Base-by-base conservation (phyloP, 1,140 invertebrate species). In the Bombus huntii region DNA sequence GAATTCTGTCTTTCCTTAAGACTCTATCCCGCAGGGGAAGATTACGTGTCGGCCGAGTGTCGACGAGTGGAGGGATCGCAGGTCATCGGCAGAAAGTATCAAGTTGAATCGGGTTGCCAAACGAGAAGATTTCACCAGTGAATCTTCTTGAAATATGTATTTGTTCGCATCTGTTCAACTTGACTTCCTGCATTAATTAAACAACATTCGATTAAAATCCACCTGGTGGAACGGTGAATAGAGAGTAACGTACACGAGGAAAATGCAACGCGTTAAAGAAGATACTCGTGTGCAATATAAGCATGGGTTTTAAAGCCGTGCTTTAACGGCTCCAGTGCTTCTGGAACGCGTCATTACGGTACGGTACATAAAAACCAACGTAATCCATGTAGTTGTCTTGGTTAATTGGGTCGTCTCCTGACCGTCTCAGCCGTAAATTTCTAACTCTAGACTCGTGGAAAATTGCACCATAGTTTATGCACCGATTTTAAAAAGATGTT, bases 391-490 rank as follows among this genome's bases (percentile, higher is more conserved):
- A 25, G 39, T 34, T 79, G 31, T 68, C 59, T 25, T 28, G 76
- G 39, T 79, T 79, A 79, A 66, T 66, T 79, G 72, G 71, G 15
- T 73, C 71, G 42, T 68, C 59, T 10, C 0, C 39, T 15, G 39
- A 4, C 71, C 72, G 13, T 44, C 42, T 42, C 70, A 25, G 28
- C 0, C 13, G 70, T 39, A 37, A 71, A 71, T 71, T 71, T 71
- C 2, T 28, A 71, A 39, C 68, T 71, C 10, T 12, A 13, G 34
- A 39, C 10, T 39, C 37, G 37, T 10, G 25, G 8, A 39, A 71
- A 22, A 71, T 71, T 1, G 25, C 34, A 12, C 18, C 68, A 34
- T 37, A 25, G 18, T 22, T 70, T 71, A 28, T 28, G 70, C 70
- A 37, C 22, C 5, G 34, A 71, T 71, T 39, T 71, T 28, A 28